Evolutionary conservation across 2,797 vertebrate species (phyloP).

Genomic region (Prionace glauca): DNA sequence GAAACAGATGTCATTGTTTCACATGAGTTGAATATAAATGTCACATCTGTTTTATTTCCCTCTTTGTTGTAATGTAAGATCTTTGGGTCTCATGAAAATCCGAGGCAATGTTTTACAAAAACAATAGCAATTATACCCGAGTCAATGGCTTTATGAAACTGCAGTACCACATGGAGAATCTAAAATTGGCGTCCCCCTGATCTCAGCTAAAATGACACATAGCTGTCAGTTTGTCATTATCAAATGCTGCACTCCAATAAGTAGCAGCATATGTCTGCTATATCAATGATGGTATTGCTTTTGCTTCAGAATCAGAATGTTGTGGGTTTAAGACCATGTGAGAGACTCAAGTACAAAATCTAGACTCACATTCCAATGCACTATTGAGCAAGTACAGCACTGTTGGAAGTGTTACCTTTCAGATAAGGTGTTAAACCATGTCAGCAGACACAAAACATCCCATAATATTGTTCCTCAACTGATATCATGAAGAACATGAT

Average conservation of each 20-base stretch:
- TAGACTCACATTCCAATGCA: not conserved
- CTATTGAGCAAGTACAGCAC: not conserved
- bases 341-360: not conserved
- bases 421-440: not conserved
- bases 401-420: not conserved
- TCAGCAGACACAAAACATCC: not conserved
- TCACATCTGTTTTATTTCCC: conserved; percentile 11
- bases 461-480: not conserved
- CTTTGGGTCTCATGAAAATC: not conserved
- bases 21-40: not conserved
- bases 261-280: not conserved
- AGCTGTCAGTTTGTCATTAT: not conserved
- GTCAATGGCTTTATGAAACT: not conserved
- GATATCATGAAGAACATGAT: not conserved
- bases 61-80: not conserved
- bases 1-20: not conserved
- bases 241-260: not conserved
- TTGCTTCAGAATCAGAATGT: not conserved
- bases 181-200: not conserved
- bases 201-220: not conserved
- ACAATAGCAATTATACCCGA: not conserved
- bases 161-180: not conserved
- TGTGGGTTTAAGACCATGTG: not conserved
- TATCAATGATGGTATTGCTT: not conserved
- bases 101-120: not conserved